Evolutionary conservation across 2,888 invertebrate species (phyloP).

Genomic region (Phyllotreta striolata): DNA sequence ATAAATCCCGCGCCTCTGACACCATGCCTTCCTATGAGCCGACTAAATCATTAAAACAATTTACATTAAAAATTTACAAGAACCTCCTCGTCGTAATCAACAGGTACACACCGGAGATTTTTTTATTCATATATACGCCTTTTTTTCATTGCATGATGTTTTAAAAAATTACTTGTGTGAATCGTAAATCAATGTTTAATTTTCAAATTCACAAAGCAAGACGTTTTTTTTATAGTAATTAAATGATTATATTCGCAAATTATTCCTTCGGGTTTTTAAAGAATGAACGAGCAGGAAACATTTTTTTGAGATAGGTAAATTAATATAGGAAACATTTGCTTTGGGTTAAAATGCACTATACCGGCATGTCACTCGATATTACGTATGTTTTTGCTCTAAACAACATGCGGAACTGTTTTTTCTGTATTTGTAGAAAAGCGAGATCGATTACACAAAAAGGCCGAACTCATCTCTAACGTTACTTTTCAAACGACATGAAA

Average conservation of each 20-base stretch:
- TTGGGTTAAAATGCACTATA: no score
- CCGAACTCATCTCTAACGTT: constrained; percentile 47
- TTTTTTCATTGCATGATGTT: no score
- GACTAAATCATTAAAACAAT: constrained; percentile 55
- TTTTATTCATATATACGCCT: constrained; percentile 8
- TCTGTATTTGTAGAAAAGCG: constrained; percentile 51
- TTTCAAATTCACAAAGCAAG: no score
- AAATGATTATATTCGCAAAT: no score
- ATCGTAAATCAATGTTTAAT: no score
- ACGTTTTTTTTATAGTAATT: no score
- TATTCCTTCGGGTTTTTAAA: no score
- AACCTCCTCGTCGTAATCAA: constrained; percentile 27
- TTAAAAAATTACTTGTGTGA: no score
- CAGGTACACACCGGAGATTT: constrained; percentile 27
- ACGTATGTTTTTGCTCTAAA: constrained; percentile 37
- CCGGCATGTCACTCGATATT: no score
- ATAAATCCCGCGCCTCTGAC: constrained; percentile 57
- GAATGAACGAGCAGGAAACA: no score
- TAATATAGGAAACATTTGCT: no score
- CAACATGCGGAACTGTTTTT: constrained; percentile 52
- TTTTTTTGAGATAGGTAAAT: no score
- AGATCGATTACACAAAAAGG: constrained; percentile 53
- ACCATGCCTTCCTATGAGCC: constrained; percentile 47
- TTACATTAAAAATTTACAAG: constrained; percentile 52
- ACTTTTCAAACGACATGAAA: constrained; percentile 41